These are phyloP conservation scores for Anolis sagrei DNA, from an alignment of 2,113 vertebrate genomes.

Conservation along the genomic window DNA sequence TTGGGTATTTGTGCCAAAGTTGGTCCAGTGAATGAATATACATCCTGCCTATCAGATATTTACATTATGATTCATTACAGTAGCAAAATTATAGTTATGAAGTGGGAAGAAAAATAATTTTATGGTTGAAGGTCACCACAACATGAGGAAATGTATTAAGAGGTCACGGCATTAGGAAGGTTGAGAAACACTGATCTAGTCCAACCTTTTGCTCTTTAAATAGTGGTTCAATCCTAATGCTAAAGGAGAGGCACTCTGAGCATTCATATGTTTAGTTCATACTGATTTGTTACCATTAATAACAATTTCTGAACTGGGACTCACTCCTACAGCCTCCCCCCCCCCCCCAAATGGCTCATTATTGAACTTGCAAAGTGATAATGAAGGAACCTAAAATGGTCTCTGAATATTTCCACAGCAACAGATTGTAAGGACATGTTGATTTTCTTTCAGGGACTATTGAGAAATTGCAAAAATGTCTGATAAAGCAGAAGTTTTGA, in stretches of 20 bases:
- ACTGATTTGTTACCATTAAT: neutral
- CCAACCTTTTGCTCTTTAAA: neutral
- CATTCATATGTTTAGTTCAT: neutral
- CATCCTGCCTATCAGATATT: too few relatives aligned
- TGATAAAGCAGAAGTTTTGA: too few relatives aligned
- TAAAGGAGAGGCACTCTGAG: neutral
- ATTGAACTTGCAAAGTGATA: neutral
- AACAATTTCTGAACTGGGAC: neutral
- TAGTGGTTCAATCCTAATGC: neutral
- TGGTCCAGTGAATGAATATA: too few relatives aligned
- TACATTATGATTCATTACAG: too few relatives aligned
- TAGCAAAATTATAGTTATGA: too few relatives aligned
- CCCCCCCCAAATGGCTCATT: neutral
- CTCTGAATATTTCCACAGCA: neutral
- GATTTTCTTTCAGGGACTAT: neutral
- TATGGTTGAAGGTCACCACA: too few relatives aligned
- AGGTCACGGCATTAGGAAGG: too few relatives aligned
- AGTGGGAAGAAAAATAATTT: too few relatives aligned
- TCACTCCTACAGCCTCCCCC: too few relatives aligned
- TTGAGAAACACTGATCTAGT: too few relatives aligned
- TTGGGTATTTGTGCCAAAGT: too few relatives aligned
- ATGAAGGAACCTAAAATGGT: neutral
- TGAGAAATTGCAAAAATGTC: neutral
- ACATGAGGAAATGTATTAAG: too few relatives aligned
- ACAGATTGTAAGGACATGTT: neutral